These are phyloP conservation scores for Acleris literana DNA, from an alignment of 2,888 invertebrate species.

Conservation along the genomic window DNA sequence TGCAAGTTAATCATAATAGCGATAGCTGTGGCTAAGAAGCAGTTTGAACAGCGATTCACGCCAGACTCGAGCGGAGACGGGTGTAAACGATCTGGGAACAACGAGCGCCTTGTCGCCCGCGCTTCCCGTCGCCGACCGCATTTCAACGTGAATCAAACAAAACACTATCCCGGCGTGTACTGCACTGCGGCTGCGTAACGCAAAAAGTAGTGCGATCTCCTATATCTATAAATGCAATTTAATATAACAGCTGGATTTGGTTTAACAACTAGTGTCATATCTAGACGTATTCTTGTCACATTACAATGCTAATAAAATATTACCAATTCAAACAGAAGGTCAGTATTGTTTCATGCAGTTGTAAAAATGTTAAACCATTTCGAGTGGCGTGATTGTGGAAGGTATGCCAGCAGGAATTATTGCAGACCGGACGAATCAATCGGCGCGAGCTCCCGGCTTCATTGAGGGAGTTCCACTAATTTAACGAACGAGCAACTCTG, in stretches of 20 bases:
- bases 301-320: no score
- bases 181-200: constrained; percentile 34
- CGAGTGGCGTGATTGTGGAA: constrained; percentile 66
- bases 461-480: constrained; percentile 62
- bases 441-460: constrained; percentile 67
- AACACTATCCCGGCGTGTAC: constrained; percentile 60
- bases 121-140: constrained; percentile 55
- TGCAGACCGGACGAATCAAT: constrained; percentile 78
- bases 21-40: constrained; percentile 21
- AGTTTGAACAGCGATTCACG: constrained; percentile 38
- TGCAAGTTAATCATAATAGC: constrained; percentile 8
- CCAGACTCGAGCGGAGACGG: constrained; percentile 50
- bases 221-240: not conserved
- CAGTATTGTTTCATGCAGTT: not conserved
- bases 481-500: constrained; percentile 50
- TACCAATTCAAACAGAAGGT: not conserved
- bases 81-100: constrained; percentile 59
- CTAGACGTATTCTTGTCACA: no score
- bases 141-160: constrained; percentile 61
- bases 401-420: constrained; percentile 59
- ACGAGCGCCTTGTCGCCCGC: constrained; percentile 61
- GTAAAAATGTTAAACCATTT: constrained; percentile 22
- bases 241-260: not conserved
- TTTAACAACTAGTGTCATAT: not conserved
- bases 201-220: no score